A percentile compares a stretch with the other conserved stretches of the same genome.
Evolutionary conservation across 2,113 vertebrate genomes (phyloP).

Genomic region (Diphyllodes magnificus): DNA sequence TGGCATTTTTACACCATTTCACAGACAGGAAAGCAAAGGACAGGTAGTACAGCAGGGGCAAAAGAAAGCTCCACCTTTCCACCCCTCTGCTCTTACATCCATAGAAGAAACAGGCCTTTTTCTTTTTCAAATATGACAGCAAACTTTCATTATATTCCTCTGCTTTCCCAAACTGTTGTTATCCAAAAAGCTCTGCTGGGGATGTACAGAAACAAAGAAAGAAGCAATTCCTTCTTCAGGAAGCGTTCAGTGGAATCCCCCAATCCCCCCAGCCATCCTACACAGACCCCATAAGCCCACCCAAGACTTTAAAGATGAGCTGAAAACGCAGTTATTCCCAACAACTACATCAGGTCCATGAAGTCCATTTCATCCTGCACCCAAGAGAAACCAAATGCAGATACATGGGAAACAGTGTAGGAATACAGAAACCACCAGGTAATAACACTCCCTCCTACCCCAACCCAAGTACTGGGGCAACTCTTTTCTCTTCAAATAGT

Average conservation of each 20-base stretch:
- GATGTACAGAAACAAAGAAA: not conserved
- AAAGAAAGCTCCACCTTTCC: not conserved
- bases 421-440: not conserved
- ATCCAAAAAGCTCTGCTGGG: not conserved
- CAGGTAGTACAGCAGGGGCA: not conserved
- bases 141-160: not conserved
- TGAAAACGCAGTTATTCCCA: not conserved
- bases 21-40: not conserved
- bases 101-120: not conserved
- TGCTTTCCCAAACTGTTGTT: not conserved
- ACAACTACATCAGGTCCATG: fast-evolving
- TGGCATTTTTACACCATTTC: not conserved
- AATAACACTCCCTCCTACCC: not conserved
- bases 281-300: not conserved
- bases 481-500: not conserved
- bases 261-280: not conserved
- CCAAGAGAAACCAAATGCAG: not conserved
- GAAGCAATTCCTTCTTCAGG: not conserved
- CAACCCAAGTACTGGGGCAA: not conserved
- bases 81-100: not conserved
- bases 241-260: not conserved
- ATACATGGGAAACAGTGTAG: not conserved
- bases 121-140: not conserved
- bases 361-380: not conserved
- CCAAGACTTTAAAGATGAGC: not conserved